A percentile compares a stretch with the other conserved stretches of the same genome.
Evolutionary conservation across 2,888 invertebrate genomes (phyloP).

Genomic region (Polymixis flavicincta): DNA sequence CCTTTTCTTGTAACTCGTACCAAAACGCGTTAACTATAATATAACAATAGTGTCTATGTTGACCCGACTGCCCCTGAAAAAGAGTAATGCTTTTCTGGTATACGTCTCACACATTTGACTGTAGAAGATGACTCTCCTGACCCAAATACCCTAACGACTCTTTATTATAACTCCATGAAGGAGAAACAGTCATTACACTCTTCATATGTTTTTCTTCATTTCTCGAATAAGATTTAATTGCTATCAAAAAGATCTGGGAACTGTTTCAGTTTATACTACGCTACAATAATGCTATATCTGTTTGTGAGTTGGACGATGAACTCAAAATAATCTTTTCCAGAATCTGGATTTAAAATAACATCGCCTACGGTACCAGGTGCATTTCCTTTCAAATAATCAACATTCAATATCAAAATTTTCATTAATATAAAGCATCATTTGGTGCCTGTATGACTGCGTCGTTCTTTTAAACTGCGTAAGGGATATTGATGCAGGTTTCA

Average conservation of each 20-base stretch:
- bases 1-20: background rate
- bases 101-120: background rate
- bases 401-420: background rate
- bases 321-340: background rate
- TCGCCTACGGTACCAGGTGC: rapidly evolving
- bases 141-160: background rate
- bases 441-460: background rate
- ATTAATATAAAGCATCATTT: background rate
- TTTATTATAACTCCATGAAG: slow-evolving; percentile 5
- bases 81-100: background rate
- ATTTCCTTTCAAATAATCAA: background rate
- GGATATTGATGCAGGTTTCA: background rate
- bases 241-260: slow-evolving; percentile 22
- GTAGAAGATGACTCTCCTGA: background rate
- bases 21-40: background rate
- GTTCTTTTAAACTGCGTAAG: background rate
- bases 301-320: slow-evolving; percentile 17
- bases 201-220: slow-evolving; percentile 2
- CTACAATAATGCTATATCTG: slow-evolving; percentile 8
- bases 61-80: background rate
- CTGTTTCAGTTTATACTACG: slow-evolving; percentile 34
- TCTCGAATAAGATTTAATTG: slow-evolving; percentile 22
- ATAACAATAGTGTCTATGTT: background rate
- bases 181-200: slow-evolving; percentile 9
- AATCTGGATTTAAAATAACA: slow-evolving; percentile 12